These are phyloP conservation scores for Scomber scombrus DNA, from an alignment of 2,113 vertebrate species.

Conservation along the genomic window DNA sequence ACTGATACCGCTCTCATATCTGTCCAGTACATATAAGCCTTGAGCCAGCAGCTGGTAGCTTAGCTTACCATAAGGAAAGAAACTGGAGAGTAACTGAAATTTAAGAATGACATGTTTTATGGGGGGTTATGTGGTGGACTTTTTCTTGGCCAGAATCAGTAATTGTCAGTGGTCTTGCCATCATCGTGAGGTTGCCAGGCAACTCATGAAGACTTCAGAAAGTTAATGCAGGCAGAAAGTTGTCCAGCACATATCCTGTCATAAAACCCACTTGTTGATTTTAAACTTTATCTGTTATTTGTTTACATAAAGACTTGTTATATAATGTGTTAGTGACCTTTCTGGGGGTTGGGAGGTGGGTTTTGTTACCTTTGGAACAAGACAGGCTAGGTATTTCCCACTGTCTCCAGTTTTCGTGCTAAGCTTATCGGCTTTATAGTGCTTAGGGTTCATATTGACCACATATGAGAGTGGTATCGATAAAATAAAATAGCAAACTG, in stretches of 20 bases:
- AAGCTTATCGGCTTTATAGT: too few species aligned
- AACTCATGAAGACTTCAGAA: background rate
- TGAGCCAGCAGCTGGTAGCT: background rate
- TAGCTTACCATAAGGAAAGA: background rate
- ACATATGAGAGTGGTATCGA: too few species aligned
- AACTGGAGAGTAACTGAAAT: background rate
- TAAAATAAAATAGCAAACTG: too few species aligned
- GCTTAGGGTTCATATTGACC: background rate
- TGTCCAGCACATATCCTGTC: background rate
- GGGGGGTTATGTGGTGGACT: background rate
- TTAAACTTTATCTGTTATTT: too few species aligned
- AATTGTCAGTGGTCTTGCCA: background rate
- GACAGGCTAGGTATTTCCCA: too few species aligned
- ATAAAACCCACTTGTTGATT: too few species aligned
- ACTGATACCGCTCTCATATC: too few species aligned
- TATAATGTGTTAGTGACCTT: too few species aligned
- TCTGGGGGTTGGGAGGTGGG: too few species aligned
- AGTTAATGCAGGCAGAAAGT: background rate
- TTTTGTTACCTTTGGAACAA: too few species aligned
- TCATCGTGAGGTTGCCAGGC: background rate
- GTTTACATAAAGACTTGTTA: too few species aligned
- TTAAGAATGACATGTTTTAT: background rate
- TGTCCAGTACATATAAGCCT: background rate
- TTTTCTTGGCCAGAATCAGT: background rate
- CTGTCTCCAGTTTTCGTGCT: too few species aligned